These are phyloP conservation scores for Heterotis niloticus DNA, from an alignment of 2,113 vertebrate species.

Conservation along the genomic window DNA sequence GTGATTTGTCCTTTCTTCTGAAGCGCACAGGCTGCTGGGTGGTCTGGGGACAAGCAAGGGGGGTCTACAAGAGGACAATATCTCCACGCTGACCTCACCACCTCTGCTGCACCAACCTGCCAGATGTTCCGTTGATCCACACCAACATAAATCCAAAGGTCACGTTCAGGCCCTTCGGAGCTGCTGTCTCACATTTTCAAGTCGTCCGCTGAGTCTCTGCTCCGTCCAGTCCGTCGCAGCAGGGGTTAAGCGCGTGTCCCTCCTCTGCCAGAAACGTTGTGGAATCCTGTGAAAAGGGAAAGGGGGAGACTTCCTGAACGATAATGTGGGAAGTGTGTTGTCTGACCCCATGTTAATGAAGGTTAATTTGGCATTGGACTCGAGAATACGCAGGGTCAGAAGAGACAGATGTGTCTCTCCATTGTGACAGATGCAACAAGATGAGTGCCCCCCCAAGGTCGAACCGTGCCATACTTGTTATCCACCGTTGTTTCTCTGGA, in stretches of 20 bases:
- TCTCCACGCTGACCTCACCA: not conserved
- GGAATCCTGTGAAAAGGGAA: slow-evolving; percentile 15
- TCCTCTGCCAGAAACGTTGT: not conserved
- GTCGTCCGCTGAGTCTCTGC: not conserved
- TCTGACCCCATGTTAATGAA: slow-evolving; percentile 33
- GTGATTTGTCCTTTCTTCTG: not conserved
- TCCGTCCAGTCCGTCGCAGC: not conserved
- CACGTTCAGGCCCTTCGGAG: no score
- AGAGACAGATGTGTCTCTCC: slow-evolving; percentile 33
- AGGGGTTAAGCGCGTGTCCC: slow-evolving; percentile 22
- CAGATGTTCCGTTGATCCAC: not conserved
- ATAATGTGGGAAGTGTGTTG: slow-evolving; percentile 45
- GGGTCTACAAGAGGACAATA: no score
- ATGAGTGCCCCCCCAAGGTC: slow-evolving; percentile 37
- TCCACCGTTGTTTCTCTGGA: not conserved
- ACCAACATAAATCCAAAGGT: not conserved
- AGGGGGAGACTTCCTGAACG: slow-evolving; percentile 26
- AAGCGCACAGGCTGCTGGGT: not conserved
- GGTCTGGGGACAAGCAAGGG: not conserved
- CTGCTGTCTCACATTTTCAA: no score
- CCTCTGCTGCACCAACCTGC: not conserved
- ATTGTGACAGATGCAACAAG: slow-evolving; percentile 40
- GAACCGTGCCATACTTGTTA: not conserved
- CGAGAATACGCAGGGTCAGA: slow-evolving; percentile 8
- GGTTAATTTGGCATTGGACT: slow-evolving; percentile 27